These are phyloP conservation scores for Drosophila pegasa DNA, from an alignment of 2,888 invertebrate genomes.

Conservation along the genomic window DNA sequence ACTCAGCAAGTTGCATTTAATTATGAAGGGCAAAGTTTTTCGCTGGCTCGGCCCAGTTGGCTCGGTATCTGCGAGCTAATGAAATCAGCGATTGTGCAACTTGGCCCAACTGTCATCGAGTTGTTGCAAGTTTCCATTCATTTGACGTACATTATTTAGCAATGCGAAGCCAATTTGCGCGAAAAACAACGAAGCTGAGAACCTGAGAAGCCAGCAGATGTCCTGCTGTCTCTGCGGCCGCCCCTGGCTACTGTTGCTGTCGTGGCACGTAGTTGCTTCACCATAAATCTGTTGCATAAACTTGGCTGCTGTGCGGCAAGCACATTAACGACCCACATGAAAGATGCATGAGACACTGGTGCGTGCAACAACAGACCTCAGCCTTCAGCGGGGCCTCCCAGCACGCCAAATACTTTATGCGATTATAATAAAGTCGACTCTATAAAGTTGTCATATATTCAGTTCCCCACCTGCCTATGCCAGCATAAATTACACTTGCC, in stretches of 20 bases:
- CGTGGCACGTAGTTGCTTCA: slow-evolving; percentile 62
- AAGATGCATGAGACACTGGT: slow-evolving; percentile 69
- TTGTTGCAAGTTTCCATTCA: slow-evolving; percentile 45
- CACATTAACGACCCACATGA: slow-evolving; percentile 73
- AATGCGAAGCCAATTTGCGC: slow-evolving; percentile 55
- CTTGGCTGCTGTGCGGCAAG: slow-evolving; percentile 40
- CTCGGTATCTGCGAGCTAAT: slow-evolving; percentile 26
- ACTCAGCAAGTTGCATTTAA: slow-evolving; percentile 52
- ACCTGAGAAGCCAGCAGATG: slow-evolving; percentile 52
- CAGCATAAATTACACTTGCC: slow-evolving; percentile 76
- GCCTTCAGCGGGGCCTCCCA: slow-evolving; percentile 42
- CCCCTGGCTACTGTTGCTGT: slow-evolving; percentile 14
- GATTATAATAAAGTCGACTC: slow-evolving; percentile 80
- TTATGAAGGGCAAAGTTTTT: slow-evolving; percentile 50
- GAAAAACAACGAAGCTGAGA: slow-evolving; percentile 46
- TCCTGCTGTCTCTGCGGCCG: slow-evolving; percentile 5
- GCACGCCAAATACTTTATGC: slow-evolving; percentile 73
- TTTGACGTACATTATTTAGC: slow-evolving; percentile 41
- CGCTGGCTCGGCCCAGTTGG: slow-evolving; percentile 4
- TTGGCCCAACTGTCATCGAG: slow-evolving; percentile 35
- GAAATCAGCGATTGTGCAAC: slow-evolving; percentile 29
- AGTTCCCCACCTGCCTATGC: slow-evolving; percentile 64
- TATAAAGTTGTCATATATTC: slow-evolving; percentile 79
- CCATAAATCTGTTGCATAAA: slow-evolving; percentile 79
- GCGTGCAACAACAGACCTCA: slow-evolving; percentile 45